These are phyloP conservation scores for Okapia johnstoni DNA, from an alignment of 2,113 vertebrate species.

Conservation along the genomic window DNA sequence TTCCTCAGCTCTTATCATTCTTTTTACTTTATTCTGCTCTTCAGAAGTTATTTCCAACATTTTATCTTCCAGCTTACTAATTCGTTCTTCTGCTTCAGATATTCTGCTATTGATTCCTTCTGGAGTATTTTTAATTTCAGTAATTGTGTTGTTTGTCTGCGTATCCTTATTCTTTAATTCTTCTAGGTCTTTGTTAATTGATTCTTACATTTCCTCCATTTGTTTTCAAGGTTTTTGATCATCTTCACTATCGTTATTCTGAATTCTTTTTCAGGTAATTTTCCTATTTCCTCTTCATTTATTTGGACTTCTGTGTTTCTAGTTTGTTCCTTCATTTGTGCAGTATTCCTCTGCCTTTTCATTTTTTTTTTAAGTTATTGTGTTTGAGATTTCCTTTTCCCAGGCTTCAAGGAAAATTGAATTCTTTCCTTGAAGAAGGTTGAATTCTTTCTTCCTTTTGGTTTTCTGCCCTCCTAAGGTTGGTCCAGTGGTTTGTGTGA, in stretches of 20 bases:
- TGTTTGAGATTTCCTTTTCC: neutral
- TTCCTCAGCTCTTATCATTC: neutral
- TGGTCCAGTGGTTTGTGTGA: neutral
- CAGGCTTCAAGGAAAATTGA: neutral
- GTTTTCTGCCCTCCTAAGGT: neutral
- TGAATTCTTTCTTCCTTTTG: neutral
- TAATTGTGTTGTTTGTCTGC: neutral
- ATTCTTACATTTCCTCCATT: neutral
- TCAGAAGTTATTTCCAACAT: neutral
- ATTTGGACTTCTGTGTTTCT: neutral
- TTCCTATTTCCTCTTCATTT: neutral
- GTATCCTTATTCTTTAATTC: neutral
- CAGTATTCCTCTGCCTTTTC: neutral
- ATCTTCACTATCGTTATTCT: neutral
- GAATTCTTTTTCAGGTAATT: neutral
- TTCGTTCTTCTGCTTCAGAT: neutral
- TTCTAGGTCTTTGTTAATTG: neutral
- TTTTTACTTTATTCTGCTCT: neutral
- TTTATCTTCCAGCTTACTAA: neutral
- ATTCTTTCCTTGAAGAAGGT: neutral
- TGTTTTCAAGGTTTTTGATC: neutral
- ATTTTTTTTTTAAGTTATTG: no score
- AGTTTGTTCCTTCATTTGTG: neutral
- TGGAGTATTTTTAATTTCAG: neutral
- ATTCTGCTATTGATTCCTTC: neutral